These are phyloP conservation scores for Morpho deidamia DNA, from an alignment of 2,888 invertebrate species.

Conservation along the genomic window DNA sequence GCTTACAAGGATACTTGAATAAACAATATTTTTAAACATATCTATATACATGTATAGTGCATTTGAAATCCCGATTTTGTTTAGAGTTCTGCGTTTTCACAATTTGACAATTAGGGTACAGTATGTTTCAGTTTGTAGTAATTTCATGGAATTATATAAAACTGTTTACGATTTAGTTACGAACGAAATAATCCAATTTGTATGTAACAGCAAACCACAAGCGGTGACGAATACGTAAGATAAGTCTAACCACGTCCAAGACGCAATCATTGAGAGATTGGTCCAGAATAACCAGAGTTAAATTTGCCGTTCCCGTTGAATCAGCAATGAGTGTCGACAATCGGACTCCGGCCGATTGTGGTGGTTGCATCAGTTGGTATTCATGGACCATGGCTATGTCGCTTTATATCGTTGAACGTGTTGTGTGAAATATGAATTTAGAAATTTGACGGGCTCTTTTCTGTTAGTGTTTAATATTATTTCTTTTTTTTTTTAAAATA, in stretches of 20 bases:
- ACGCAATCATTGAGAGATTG: conserved; percentile 38
- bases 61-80: background rate
- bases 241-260: conserved; percentile 34
- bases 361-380: conserved; percentile 59
- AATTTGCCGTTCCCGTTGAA: conserved; percentile 56
- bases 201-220: background rate
- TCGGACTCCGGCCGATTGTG: conserved; percentile 65
- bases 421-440: conserved; percentile 53
- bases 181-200: background rate
- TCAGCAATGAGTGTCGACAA: conserved; percentile 67
- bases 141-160: too few relatives aligned
- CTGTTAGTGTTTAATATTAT: background rate
- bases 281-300: conserved; percentile 43
- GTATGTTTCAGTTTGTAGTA: too few relatives aligned
- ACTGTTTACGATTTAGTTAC: too few relatives aligned
- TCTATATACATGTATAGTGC: too few relatives aligned
- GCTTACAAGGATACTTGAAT: too few relatives aligned
- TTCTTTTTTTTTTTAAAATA: too few relatives aligned
- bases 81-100: too few relatives aligned
- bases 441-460: conserved; percentile 26
- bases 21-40: too few relatives aligned
- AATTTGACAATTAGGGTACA: too few relatives aligned
- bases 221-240: conserved; percentile 16
- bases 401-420: conserved; percentile 37
- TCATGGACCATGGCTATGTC: conserved; percentile 55